Conservation (phyloP, 2,113 vertebrate species). For the Meriones unguiculatus region DNA sequence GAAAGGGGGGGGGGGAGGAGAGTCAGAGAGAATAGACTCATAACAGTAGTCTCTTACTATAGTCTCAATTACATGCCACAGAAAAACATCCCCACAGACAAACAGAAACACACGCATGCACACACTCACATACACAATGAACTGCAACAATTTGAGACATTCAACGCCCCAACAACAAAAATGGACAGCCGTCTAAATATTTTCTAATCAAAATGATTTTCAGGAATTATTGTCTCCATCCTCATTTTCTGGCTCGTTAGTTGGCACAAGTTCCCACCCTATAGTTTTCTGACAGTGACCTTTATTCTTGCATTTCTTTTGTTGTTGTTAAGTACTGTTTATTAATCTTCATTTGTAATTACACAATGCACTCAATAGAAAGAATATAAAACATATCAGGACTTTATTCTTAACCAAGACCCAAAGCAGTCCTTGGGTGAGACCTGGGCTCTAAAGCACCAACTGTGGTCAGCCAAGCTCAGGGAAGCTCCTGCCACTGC, state of each 20-base stretch:
- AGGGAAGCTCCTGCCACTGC: constrained; percentile 64
- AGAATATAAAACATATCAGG: constrained; percentile 90
- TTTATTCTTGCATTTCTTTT: no score
- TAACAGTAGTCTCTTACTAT: background rate
- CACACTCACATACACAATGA: background rate
- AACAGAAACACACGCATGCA: background rate
- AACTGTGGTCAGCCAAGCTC: background rate
- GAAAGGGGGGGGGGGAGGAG: no score
- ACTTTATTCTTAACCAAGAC: constrained; percentile 84
- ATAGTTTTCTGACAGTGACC: background rate
- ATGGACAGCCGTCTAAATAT: background rate
- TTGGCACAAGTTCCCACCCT: background rate
- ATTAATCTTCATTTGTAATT: constrained; percentile 86
- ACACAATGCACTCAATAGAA: constrained; percentile 88
- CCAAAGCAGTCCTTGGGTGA: constrained; percentile 87
- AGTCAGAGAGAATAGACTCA: background rate
- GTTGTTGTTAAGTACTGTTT: constrained; percentile 87
- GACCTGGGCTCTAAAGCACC: constrained; percentile 37
- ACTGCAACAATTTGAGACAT: background rate
- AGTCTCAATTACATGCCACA: background rate
- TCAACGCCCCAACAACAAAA: background rate
- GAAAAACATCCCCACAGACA: background rate
- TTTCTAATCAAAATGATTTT: background rate
- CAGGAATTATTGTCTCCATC: background rate
- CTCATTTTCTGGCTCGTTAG: background rate